A percentile compares a stretch with the other conserved stretches of the same genome.
These are phyloP conservation scores for Electrona antarctica DNA, from an alignment of 2,113 vertebrate genomes.

Conservation along the genomic window DNA sequence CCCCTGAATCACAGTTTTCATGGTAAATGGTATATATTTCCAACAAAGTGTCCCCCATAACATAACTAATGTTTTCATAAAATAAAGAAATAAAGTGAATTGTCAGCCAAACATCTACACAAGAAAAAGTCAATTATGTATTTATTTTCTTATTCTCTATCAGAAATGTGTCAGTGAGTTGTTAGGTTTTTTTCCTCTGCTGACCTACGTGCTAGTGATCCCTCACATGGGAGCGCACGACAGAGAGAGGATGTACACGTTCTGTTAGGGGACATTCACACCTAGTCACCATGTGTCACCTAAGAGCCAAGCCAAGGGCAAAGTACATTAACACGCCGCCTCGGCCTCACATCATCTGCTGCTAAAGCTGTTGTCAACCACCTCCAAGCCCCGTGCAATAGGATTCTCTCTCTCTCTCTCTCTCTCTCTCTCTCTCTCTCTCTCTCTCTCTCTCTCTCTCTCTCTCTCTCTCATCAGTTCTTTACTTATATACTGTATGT, in stretches of 20 bases:
- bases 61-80: not conserved
- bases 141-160: constrained; percentile 15
- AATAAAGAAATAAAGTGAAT: constrained; percentile 7
- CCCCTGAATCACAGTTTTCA: not conserved
- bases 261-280: constrained; percentile 20
- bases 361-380: not conserved
- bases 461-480: too few relatives aligned
- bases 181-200: constrained; percentile 8
- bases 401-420: too few relatives aligned
- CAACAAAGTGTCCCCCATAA: not conserved
- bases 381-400: too few relatives aligned
- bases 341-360: constrained; percentile 31
- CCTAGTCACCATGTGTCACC: not conserved
- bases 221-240: constrained; percentile 34
- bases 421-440: too few relatives aligned
- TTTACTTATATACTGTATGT: too few relatives aligned
- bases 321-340: constrained; percentile 26
- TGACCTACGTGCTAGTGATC: not conserved
- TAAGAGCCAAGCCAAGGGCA: constrained; percentile 9
- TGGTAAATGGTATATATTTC: not conserved
- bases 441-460: too few relatives aligned
- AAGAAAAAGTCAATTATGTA: constrained; percentile 24
- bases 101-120: not conserved
- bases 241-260: constrained; percentile 21
- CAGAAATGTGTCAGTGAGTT: not conserved